Conservation (phyloP, 2,797 vertebrate species). For the Poeciliopsis paucimaculata region DNA sequence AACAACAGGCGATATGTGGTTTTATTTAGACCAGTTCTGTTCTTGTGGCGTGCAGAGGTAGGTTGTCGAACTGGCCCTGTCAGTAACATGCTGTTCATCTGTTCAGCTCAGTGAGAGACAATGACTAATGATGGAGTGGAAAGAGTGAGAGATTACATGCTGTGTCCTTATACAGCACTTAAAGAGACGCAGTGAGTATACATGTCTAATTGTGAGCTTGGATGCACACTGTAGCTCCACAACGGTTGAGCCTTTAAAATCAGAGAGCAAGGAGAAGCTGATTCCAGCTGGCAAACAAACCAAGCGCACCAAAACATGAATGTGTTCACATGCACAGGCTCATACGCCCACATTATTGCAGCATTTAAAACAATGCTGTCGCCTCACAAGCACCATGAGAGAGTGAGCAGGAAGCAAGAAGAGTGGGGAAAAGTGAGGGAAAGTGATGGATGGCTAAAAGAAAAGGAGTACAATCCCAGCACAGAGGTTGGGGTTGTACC, state of each 20-base stretch:
- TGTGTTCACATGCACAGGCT: slow-evolving; percentile 5
- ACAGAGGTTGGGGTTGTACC: slow-evolving; percentile 47
- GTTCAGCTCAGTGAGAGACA: slow-evolving; percentile 43
- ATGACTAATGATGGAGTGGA: slow-evolving; percentile 45
- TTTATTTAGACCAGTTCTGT: slow-evolving; percentile 13
- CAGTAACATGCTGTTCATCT: slow-evolving; percentile 55
- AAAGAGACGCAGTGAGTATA: slow-evolving; percentile 27
- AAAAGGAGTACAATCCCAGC: slow-evolving; percentile 34
- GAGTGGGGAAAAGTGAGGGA: slow-evolving; percentile 4
- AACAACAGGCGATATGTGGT: slow-evolving; percentile 10
- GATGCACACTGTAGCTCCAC: slow-evolving; percentile 28
- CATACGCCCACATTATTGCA: slow-evolving; percentile 16
- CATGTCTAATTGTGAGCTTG: slow-evolving; percentile 2
- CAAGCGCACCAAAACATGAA: not conserved
- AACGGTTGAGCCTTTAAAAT: slow-evolving; percentile 8
- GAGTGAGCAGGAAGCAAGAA: slow-evolving; percentile 16
- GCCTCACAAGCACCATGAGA: slow-evolving; percentile 23
- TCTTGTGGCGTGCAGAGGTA: slow-evolving; percentile 30
- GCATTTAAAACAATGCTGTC: slow-evolving; percentile 49
- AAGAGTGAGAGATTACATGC: slow-evolving; percentile 13
- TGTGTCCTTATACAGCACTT: not conserved
- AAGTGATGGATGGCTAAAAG: slow-evolving; percentile 44
- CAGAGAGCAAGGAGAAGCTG: not conserved
- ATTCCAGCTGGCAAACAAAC: slow-evolving; percentile 17
- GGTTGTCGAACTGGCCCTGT: slow-evolving; percentile 47